Base-by-base conservation (phyloP, 2,113 vertebrate genomes). In the Meriones unguiculatus region DNA sequence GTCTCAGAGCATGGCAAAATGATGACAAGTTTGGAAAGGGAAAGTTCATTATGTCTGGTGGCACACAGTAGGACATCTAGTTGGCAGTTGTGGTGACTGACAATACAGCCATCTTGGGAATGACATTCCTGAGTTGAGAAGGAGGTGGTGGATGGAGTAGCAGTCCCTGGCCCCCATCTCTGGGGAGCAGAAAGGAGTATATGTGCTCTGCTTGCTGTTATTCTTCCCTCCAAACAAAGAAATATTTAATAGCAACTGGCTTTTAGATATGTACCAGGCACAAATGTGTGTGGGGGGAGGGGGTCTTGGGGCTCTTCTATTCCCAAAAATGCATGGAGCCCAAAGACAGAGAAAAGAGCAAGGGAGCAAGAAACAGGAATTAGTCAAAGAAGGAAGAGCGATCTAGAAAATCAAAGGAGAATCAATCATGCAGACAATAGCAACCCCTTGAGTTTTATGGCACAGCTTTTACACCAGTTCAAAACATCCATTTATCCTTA, bases 151-250 rank as follows among this genome's bases (percentile, higher is more conserved):
- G 17, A 38, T 0, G 5, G 50, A 38, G 41, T 13, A 50, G 28
- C 54, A 9, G 1, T 4, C 1, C 18, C 32, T n/a, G 32, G 28
- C 9, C 35, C 64, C 65, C 1, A 4, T 5, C 9, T 14, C 28
- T 17, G 32, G 81, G 30, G 22, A 4, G 18, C 24, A 20, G 28
- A 38, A 65, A 12, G 24, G 87, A 59, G 41, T 0, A 22, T 18
- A 1, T 18, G 7, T 1, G 0, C 4, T 54, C 50, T 24, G 4
- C 54, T 91, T 89, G 75, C 9, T 9, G 70, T 59, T 35, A 46
- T 1, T 46, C 28, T 13, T 35, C 8, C 64, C 41, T 18, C 3
- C 41, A 28, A 2, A 2, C 28, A 22, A 5, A 10, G 22, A 28
- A 57, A 7, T 7, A 50, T 7, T 62, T 24, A 84, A 69, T 4